Percentiles rank a stretch among this genome's conserved stretches.
Conservation (phyloP, 30 jellyfish, hydroid and myxozoan genomes). For the Hydra vulgaris region DNA sequence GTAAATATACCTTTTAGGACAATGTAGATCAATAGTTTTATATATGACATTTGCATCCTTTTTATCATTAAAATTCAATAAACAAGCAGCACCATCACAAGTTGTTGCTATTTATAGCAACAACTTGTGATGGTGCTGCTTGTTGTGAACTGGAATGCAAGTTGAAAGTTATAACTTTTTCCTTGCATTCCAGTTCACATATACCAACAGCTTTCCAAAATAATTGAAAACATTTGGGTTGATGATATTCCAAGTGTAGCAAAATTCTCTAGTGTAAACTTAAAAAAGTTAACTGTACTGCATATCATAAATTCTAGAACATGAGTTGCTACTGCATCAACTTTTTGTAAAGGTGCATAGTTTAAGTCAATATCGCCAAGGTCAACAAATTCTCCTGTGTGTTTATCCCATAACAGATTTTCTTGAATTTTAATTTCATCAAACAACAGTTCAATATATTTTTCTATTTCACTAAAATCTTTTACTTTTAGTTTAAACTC, state of each 20-base stretch:
- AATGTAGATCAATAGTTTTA: too few species aligned
- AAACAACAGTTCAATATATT: too few species aligned
- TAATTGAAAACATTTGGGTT: conserved; percentile 28
- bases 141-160: too few species aligned
- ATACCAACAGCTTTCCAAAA: too few species aligned
- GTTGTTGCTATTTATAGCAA: conserved; percentile 53
- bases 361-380: conserved; percentile 30
- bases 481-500: conserved; percentile 36
- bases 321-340: neutral
- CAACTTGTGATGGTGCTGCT: conserved; percentile 66
- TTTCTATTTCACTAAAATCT: too few species aligned
- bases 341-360: neutral
- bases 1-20: too few species aligned
- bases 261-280: neutral
- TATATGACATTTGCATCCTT: too few species aligned
- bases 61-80: too few species aligned
- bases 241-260: neutral
- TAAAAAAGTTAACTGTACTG: neutral
- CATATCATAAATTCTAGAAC: neutral
- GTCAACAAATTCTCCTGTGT: conserved; percentile 60
- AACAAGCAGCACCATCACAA: conserved; percentile 61
- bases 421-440: too few species aligned
- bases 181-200: conserved; percentile 23
- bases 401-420: conserved; percentile 60
- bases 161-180: too few species aligned